Conservation (phyloP, 2,113 vertebrate species). For the Crotophaga sulcirostris region DNA sequence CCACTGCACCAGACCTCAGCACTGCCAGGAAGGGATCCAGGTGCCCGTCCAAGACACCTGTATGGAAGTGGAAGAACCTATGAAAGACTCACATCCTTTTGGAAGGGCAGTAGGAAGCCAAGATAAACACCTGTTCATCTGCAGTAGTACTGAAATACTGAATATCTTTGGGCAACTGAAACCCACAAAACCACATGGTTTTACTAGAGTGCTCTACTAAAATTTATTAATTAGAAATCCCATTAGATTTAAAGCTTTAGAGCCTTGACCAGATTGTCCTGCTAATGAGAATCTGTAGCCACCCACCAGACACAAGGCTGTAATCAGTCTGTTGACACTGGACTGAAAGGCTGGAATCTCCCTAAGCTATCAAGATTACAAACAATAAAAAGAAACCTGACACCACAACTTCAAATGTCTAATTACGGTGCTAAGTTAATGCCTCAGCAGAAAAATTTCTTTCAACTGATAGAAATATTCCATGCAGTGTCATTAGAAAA, state of each 20-base stretch:
- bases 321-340: background rate
- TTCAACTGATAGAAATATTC: background rate
- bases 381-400: background rate
- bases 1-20: background rate
- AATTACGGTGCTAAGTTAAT: background rate
- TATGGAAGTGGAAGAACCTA: background rate
- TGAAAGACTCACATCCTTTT: rapidly evolving
- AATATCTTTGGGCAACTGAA: background rate
- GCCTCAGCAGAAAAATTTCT: background rate
- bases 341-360: background rate
- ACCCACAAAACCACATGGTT: background rate
- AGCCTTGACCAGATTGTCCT: background rate
- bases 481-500: background rate
- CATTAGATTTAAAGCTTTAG: background rate
- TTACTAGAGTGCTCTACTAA: background rate
- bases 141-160: background rate
- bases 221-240: background rate
- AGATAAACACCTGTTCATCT: background rate
- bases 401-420: background rate
- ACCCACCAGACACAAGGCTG: background rate
- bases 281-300: background rate
- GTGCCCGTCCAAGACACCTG: background rate
- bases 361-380: background rate
- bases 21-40: background rate
- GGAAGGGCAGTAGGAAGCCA: background rate